Evolutionary conservation across 2,888 invertebrate species (phyloP).

Genomic region (Agapostemon virescens): DNA sequence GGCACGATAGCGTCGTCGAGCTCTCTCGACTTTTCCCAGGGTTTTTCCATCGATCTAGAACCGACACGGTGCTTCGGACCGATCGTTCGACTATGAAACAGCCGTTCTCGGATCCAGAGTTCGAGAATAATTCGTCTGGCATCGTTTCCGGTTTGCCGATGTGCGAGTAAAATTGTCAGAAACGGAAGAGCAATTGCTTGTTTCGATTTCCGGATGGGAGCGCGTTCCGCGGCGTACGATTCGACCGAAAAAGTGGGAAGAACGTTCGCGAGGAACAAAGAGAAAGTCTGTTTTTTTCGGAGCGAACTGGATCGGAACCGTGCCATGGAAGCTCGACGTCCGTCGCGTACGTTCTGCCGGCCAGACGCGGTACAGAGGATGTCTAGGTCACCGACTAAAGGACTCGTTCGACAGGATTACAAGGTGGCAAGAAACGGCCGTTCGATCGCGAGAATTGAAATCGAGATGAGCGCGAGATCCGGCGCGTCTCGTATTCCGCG

Average conservation of each 20-base stretch:
- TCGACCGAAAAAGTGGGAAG: neutral
- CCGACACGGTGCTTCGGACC: neutral
- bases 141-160: neutral
- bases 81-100: neutral
- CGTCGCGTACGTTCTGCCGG: neutral
- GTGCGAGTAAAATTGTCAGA: neutral
- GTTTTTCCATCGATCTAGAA: neutral
- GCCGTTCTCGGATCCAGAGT: neutral
- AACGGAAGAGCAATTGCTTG: neutral
- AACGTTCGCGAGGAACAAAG: neutral
- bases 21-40: neutral
- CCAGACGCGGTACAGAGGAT: constrained; percentile 1
- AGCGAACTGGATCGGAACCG: neutral
- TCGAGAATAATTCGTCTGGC: neutral
- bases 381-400: constrained; percentile 43
- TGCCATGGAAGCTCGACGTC: constrained; percentile 6
- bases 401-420: constrained; percentile 36
- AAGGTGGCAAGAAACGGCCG: constrained; percentile 26
- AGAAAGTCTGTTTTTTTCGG: constrained; percentile 3
- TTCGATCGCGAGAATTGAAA: constrained; percentile 51
- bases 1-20: constrained; percentile 11
- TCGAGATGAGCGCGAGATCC: constrained; percentile 57
- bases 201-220: neutral
- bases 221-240: neutral
- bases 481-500: constrained; percentile 47